These are phyloP conservation scores for Mastacembelus armatus DNA, from an alignment of 2,797 vertebrate genomes.

Conservation along the genomic window DNA sequence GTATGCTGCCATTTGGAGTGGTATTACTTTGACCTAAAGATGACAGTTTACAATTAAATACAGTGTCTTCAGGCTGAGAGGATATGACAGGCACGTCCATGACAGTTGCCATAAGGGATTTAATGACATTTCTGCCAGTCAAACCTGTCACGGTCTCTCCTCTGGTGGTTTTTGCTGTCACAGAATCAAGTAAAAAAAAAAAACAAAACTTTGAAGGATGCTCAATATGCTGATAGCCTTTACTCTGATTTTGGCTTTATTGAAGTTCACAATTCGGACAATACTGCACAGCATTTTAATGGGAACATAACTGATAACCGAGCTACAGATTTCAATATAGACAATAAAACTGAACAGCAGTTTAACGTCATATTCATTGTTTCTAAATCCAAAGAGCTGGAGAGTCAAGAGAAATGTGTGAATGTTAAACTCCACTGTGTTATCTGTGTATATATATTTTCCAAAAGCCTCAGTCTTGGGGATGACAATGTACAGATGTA, in stretches of 20 bases:
- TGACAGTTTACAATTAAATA: slow-evolving; percentile 78
- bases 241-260: slow-evolving; percentile 26
- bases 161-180: slow-evolving; percentile 32
- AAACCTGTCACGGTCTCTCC: slow-evolving; percentile 52
- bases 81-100: slow-evolving; percentile 55
- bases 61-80: slow-evolving; percentile 60
- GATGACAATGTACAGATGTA: too few species aligned
- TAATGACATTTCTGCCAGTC: slow-evolving; percentile 67
- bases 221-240: slow-evolving; percentile 55
- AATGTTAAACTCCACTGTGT: too few species aligned
- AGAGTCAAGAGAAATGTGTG: too few species aligned
- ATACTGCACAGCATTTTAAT: too few species aligned
- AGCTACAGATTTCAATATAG: slow-evolving; percentile 41
- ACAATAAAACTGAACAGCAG: too few species aligned
- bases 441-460: too few species aligned
- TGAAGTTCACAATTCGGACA: too few species aligned
- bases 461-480: too few species aligned
- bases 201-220: slow-evolving; percentile 25
- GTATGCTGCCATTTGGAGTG: slow-evolving; percentile 46
- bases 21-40: slow-evolving; percentile 67
- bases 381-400: too few species aligned
- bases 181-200: slow-evolving; percentile 34
- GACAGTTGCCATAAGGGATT: slow-evolving; percentile 59
- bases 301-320: too few species aligned
- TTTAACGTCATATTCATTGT: too few species aligned